Percentiles rank a stretch among this genome's conserved stretches.
Conservation (phyloP, 2,888 invertebrate species). For the Pachycephus smyrnensis region DNA sequence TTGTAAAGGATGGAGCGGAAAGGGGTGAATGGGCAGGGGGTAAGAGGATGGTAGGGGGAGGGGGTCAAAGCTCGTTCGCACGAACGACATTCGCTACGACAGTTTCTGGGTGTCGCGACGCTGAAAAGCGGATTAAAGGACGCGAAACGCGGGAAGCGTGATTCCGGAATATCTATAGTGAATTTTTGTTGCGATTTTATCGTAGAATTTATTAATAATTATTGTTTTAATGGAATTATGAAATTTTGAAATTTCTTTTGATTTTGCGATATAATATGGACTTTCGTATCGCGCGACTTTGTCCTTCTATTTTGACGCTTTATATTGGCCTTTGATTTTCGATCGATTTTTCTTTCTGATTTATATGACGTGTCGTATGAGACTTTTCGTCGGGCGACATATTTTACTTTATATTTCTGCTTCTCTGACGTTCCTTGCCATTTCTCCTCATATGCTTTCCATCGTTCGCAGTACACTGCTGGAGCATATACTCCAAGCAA, state of each 20-base stretch:
- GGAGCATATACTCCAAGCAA: background rate
- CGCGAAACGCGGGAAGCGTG: background rate
- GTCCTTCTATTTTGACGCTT: background rate
- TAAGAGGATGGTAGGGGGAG: background rate
- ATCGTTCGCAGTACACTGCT: no score
- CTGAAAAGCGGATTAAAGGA: background rate
- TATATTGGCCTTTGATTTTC: background rate
- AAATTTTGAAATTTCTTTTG: background rate
- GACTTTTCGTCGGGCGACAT: background rate
- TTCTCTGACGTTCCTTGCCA: no score
- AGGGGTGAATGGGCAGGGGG: background rate
- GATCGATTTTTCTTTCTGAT: background rate
- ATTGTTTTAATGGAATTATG: background rate
- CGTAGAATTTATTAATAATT: background rate
- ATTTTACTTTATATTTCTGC: background rate
- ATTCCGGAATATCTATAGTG: background rate
- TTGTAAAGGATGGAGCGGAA: background rate
- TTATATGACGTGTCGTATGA: no score
- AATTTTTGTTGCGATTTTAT: no score
- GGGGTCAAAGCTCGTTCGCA: background rate
- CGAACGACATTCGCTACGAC: background rate
- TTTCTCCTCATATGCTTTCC: no score
- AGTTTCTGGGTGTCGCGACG: background rate
- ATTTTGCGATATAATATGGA: background rate
- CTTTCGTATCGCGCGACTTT: background rate